Conservation (phyloP, 2,797 vertebrate species). For the Antennarius maculatus region DNA sequence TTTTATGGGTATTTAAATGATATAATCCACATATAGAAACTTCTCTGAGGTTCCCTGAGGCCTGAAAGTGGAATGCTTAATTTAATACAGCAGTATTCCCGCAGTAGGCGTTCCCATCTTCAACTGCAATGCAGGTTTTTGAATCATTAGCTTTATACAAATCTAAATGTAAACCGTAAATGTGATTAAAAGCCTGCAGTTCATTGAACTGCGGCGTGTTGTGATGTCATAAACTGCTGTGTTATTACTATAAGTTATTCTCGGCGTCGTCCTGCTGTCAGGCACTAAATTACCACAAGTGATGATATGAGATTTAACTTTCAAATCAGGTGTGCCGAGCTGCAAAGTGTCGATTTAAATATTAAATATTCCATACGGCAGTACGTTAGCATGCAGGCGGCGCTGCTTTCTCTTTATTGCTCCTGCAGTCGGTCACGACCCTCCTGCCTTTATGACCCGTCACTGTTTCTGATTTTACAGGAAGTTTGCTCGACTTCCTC, state of each 20-base stretch:
- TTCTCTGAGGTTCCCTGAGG: conserved; percentile 54
- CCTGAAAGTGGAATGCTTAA: conserved; percentile 55
- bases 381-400: conserved; percentile 25
- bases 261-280: not conserved
- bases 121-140: conserved; percentile 38
- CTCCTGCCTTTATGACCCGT: conserved; percentile 28
- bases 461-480: conserved; percentile 67
- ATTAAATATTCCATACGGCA: conserved; percentile 15
- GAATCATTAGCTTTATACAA: conserved; percentile 47
- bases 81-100: conserved; percentile 66
- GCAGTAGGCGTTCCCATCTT: conserved; percentile 46
- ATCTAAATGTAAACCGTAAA: conserved; percentile 44
- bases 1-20: conserved; percentile 69
- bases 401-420: not conserved
- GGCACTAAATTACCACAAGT: not conserved
- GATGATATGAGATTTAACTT: conserved; percentile 5
- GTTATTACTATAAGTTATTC: conserved; percentile 10
- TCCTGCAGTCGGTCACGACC: conserved; percentile 1
- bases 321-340: not conserved
- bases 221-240: conserved; percentile 7
- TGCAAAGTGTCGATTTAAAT: conserved; percentile 6
- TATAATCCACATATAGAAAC: conserved; percentile 43
- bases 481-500: conserved; percentile 94
- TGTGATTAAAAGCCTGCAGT: conserved; percentile 13
- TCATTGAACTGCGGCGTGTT: conserved; percentile 23